phyloP scores from a whole-genome alignment of 2,113 vertebrate species.

The Sterrhoptilus dennistouni region DNA sequence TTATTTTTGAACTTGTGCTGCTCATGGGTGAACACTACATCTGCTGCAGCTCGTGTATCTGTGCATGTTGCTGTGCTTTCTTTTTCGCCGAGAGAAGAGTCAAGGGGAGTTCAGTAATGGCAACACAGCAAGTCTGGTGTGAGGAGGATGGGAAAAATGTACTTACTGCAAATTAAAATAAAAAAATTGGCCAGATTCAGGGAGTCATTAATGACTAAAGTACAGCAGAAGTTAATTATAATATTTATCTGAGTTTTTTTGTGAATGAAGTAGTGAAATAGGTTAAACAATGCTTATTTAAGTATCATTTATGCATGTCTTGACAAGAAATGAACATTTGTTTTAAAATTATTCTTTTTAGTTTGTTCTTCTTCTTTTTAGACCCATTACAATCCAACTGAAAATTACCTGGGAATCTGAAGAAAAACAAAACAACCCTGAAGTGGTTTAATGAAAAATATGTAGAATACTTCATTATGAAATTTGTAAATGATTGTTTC shows the following conservation, averaged over 20 bases:
- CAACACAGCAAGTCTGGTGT: neutral
- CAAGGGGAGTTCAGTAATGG: neutral
- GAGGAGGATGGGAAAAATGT: neutral
- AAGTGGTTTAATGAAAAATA: neutral
- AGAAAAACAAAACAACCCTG: neutral
- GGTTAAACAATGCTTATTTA: neutral
- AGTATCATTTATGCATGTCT: accelerated
- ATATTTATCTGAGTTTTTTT: neutral
- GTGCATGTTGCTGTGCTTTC: neutral
- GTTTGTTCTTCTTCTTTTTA: neutral
- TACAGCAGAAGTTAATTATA: neutral
- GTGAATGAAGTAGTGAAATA: neutral
- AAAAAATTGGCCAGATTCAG: neutral
- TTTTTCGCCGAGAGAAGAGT: neutral
- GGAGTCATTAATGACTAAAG: neutral
- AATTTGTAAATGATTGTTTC: neutral
- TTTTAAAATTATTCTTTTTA: neutral
- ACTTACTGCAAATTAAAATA: neutral
- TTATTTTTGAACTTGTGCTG: neutral
- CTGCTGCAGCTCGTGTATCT: neutral
- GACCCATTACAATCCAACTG: neutral
- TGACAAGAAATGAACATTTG: neutral
- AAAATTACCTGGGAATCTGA: neutral
- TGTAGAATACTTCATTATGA: neutral
- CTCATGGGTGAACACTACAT: neutral